phyloP scores from a whole-genome alignment of 2,888 invertebrate species.

The Epistrophella euchroma region DNA sequence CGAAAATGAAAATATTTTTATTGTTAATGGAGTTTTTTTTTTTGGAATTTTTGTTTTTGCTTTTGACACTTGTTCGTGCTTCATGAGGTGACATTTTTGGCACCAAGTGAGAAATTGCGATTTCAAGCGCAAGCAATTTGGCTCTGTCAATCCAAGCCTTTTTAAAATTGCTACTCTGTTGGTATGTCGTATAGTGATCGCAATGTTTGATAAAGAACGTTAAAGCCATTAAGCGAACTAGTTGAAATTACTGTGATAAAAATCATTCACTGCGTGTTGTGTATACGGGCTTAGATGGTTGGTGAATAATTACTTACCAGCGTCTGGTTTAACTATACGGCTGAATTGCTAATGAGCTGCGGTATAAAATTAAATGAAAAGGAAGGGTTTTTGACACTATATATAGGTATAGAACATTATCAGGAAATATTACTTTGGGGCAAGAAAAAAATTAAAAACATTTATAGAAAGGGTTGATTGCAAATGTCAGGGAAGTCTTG shows the following conservation, averaged over 20 bases:
- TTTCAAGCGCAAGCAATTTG: conserved; percentile 68
- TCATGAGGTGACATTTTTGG: conserved; percentile 71
- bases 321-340: conserved; percentile 25
- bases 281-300: conserved; percentile 17
- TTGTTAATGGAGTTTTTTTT: conserved; percentile 24
- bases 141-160: conserved; percentile 26
- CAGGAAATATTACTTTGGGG: conserved; percentile 21
- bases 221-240: conserved; percentile 57
- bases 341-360: conserved; percentile 42
- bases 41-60: not conserved
- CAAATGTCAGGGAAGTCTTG: not conserved
- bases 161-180: conserved; percentile 53
- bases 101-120: conserved; percentile 71
- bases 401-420: not conserved
- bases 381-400: conserved; percentile 5
- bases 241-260: conserved; percentile 53
- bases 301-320: conserved; percentile 3
- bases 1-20: conserved; percentile 62
- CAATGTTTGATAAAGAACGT: conserved; percentile 36
- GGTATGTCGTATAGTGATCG: conserved; percentile 20
- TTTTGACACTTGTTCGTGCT: conserved; percentile 68
- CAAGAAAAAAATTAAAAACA: not conserved
- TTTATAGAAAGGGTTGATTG: conserved; percentile 7
- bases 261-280: conserved; percentile 33
- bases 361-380: conserved; percentile 10